Conservation (phyloP, 1,140 invertebrate genomes). For the Drosophila tropicalis region DNA sequence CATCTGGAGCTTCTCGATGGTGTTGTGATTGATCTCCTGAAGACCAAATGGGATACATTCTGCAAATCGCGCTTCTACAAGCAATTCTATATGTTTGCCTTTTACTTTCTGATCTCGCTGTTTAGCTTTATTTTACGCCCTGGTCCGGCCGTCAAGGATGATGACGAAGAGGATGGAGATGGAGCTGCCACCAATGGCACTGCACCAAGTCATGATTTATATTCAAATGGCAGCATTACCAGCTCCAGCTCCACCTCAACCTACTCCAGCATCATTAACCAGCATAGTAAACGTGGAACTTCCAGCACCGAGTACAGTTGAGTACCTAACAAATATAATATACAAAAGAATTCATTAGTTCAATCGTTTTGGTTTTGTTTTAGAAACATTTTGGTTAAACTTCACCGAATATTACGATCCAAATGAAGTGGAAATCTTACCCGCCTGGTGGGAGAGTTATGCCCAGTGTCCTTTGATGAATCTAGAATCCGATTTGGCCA, state of each 20-base stretch:
- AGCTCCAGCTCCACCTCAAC: not conserved
- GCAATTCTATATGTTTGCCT: conserved; percentile 94
- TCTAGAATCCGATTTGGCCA: conserved; percentile 75
- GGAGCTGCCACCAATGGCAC: conserved; percentile 42
- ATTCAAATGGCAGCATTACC: conserved; percentile 26
- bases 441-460: conserved; percentile 82
- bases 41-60: conserved; percentile 99
- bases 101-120: conserved; percentile 94
- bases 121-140: conserved; percentile 94
- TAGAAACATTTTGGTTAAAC: conserved; percentile 81
- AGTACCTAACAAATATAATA: conserved; percentile 1
- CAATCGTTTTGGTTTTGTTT: not conserved
- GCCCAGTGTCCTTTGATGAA: conserved; percentile 81
- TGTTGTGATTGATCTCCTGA: conserved; percentile 95
- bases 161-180: conserved; percentile 69
- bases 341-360: not conserved
- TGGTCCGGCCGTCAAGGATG: conserved; percentile 85
- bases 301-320: conserved; percentile 64
- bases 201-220: conserved; percentile 40
- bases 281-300: conserved; percentile 52
- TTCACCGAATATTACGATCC: conserved; percentile 81
- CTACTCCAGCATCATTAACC: conserved; percentile 10
- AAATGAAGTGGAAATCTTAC: conserved; percentile 62
- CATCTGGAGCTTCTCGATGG: conserved; percentile 98
- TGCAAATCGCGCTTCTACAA: conserved; percentile 97